Conservation (phyloP, 2,113 vertebrate species). For the Mystacornis crossleyi region DNA sequence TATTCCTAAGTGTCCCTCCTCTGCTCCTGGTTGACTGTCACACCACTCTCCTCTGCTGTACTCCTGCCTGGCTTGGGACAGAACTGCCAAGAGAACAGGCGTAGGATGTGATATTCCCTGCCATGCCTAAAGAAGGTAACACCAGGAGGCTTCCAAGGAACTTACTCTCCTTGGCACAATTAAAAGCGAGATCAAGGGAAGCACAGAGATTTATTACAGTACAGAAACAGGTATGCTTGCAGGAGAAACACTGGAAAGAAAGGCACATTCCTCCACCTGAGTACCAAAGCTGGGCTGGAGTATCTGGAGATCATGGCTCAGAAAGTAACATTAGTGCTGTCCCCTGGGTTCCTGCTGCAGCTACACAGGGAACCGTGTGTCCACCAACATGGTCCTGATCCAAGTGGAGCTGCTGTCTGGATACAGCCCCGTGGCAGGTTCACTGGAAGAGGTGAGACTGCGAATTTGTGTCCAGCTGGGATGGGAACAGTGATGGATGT, state of each 20-base stretch:
- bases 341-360: slow-evolving; percentile 48
- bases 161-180: background rate
- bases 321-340: slow-evolving; percentile 42
- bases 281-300: background rate
- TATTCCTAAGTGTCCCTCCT: background rate
- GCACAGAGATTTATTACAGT: background rate
- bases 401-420: slow-evolving; percentile 64
- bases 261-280: background rate
- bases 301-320: background rate
- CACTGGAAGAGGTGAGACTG: slow-evolving; percentile 38
- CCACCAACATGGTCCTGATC: slow-evolving; percentile 64
- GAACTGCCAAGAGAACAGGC: background rate
- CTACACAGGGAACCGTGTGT: slow-evolving; percentile 50
- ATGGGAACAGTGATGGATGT: background rate
- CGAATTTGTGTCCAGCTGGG: background rate
- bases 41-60: background rate
- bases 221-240: background rate
- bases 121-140: background rate
- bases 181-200: background rate
- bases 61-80: background rate
- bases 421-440: slow-evolving; percentile 30
- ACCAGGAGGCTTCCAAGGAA: background rate
- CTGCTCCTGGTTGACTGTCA: background rate
- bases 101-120: background rate
- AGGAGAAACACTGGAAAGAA: slow-evolving; percentile 10